Evolutionary conservation across 2,888 invertebrate genomes (phyloP).

Genomic region (Ochlodes sylvanus): DNA sequence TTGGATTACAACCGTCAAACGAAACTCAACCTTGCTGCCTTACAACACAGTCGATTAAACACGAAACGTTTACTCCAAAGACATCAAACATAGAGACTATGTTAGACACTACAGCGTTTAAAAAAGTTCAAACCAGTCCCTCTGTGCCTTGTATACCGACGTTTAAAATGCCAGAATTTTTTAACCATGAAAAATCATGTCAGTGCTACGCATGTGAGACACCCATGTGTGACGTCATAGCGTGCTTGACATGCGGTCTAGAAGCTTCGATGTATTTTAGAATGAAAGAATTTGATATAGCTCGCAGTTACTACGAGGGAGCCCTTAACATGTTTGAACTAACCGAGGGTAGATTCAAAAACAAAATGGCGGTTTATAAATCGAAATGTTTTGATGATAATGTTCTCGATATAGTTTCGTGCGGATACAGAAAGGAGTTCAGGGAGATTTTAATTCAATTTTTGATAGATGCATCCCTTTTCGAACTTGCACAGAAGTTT

Average conservation of each 20-base stretch:
- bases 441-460: slow-evolving; percentile 53
- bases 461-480: slow-evolving; percentile 62
- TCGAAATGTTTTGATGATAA: slow-evolving; percentile 49
- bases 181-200: slow-evolving; percentile 57
- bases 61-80: slow-evolving; percentile 51
- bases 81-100: slow-evolving; percentile 62
- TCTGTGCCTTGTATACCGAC: slow-evolving; percentile 52
- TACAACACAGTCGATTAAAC: slow-evolving; percentile 31
- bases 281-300: slow-evolving; percentile 61
- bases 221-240: slow-evolving; percentile 52
- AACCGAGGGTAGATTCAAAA: slow-evolving; percentile 53
- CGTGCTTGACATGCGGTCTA: slow-evolving; percentile 52
- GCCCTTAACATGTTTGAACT: slow-evolving; percentile 49
- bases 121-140: slow-evolving; percentile 56
- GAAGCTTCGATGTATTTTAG: slow-evolving; percentile 67
- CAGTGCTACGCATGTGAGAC: slow-evolving; percentile 60
- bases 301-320: slow-evolving; percentile 67
- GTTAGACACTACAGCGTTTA: slow-evolving; percentile 58
- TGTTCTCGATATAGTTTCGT: slow-evolving; percentile 52
- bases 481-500: slow-evolving; percentile 56
- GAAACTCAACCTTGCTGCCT: slow-evolving; percentile 45
- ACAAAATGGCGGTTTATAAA: slow-evolving; percentile 41
- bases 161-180: slow-evolving; percentile 58
- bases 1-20: slow-evolving; percentile 58
- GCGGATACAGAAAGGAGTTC: slow-evolving; percentile 48